phyloP scores from a whole-genome alignment of 64 coral and sea anemone species.

The Cladopsammia gracilis region DNA sequence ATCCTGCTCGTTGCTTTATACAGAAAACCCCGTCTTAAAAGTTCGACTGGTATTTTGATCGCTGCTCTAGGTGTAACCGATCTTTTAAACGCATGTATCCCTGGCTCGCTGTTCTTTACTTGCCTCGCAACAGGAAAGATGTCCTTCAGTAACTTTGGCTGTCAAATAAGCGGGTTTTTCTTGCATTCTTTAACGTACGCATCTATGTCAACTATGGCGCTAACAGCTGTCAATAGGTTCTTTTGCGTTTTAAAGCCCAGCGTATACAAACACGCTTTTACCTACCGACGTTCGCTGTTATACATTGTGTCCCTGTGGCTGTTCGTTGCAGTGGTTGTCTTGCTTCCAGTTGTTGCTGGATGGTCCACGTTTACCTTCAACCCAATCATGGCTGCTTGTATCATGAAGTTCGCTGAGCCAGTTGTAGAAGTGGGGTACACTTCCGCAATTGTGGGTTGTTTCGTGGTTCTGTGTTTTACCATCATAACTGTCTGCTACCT shows the following conservation, averaged over 20 bases:
- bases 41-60: conserved; percentile 20
- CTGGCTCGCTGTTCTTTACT: background rate
- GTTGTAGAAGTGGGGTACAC: background rate
- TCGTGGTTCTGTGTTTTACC: background rate
- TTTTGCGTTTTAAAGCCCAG: background rate
- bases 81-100: conserved; percentile 10
- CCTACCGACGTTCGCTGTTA: background rate
- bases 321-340: conserved; percentile 41
- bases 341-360: conserved; percentile 26
- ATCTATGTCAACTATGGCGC: conserved; percentile 31
- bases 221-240: conserved; percentile 36
- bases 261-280: conserved; percentile 30
- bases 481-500: background rate
- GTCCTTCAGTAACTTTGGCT: background rate
- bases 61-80: conserved; percentile 18
- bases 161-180: conserved; percentile 7
- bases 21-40: conserved; percentile 9
- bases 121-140: background rate
- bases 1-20: background rate
- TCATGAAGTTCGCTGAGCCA: background rate
- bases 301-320: conserved; percentile 46
- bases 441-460: background rate
- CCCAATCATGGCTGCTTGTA: conserved; percentile 8
- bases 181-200: background rate
- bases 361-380: conserved; percentile 20